Conservation (phyloP, 2,113 vertebrate species). For the Xiphophorus couchianus region DNA sequence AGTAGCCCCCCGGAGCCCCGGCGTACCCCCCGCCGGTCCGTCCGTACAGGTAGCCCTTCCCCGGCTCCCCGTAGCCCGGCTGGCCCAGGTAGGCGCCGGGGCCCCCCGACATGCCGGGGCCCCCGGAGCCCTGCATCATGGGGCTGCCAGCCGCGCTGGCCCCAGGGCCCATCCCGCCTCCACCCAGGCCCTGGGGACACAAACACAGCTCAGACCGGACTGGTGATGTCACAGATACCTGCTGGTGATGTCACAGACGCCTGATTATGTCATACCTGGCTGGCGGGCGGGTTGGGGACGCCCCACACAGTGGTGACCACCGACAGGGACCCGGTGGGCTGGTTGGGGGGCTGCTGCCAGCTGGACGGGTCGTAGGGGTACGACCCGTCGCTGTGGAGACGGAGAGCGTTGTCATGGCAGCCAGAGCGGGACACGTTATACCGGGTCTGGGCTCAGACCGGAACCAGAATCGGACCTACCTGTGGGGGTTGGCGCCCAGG, state of each 20-base stretch:
- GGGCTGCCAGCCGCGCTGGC: constrained; percentile 81
- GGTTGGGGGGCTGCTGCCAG: constrained; percentile 88
- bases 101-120: constrained; percentile 82
- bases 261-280: constrained; percentile 82
- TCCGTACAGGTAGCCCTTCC: constrained; percentile 87
- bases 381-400: constrained; percentile 66
- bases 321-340: constrained; percentile 90
- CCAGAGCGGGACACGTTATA: too few species aligned
- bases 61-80: constrained; percentile 85
- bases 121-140: constrained; percentile 84
- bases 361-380: constrained; percentile 77
- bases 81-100: constrained; percentile 86
- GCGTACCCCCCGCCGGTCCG: constrained; percentile 78
- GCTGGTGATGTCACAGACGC: neutral
- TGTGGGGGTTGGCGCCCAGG: constrained; percentile 85
- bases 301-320: constrained; percentile 97
- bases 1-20: constrained; percentile 79
- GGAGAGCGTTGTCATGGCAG: neutral
- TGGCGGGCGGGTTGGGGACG: constrained; percentile 90
- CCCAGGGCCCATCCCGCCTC: constrained; percentile 86
- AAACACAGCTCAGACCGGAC: neutral
- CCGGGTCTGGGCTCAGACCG: neutral
- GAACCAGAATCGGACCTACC: constrained; percentile 67
- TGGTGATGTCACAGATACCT: too few species aligned
- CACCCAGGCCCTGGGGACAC: constrained; percentile 84